A percentile compares a stretch with the other conserved stretches of the same genome.
Conservation (phyloP, 2,113 vertebrate species). For the Gila orcuttii region DNA sequence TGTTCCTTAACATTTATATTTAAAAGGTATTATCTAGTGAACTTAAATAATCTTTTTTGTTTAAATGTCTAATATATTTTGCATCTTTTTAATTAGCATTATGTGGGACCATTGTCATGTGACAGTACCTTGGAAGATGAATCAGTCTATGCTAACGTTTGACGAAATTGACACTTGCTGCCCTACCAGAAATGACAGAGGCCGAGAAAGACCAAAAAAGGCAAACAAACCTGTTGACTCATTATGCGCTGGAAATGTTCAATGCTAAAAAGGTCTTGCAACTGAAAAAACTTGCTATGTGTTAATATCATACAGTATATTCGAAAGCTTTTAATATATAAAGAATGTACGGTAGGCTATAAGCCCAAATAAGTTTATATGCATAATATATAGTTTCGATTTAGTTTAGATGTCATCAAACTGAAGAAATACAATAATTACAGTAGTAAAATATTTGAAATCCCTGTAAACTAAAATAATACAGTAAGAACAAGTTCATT, state of each 20-base stretch:
- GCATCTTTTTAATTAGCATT: neutral
- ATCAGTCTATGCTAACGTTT: slow-evolving; percentile 19
- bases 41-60: neutral
- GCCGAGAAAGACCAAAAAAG: neutral
- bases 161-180: neutral
- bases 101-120: neutral
- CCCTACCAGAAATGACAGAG: neutral
- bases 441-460: neutral
- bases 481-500: neutral
- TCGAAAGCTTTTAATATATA: neutral
- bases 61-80: neutral
- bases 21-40: neutral
- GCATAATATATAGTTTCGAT: neutral
- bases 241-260: neutral
- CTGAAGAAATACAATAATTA: neutral
- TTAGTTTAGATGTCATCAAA: neutral
- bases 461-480: neutral
- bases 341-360: neutral
- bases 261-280: neutral
- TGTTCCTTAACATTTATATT: neutral
- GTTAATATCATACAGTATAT: neutral
- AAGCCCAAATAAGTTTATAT: neutral
- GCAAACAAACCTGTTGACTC: neutral
- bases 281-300: neutral
- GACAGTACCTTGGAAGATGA: neutral